Base-by-base conservation (phyloP, 2,888 invertebrate species). In the Pogonocherus hispidulus region DNA sequence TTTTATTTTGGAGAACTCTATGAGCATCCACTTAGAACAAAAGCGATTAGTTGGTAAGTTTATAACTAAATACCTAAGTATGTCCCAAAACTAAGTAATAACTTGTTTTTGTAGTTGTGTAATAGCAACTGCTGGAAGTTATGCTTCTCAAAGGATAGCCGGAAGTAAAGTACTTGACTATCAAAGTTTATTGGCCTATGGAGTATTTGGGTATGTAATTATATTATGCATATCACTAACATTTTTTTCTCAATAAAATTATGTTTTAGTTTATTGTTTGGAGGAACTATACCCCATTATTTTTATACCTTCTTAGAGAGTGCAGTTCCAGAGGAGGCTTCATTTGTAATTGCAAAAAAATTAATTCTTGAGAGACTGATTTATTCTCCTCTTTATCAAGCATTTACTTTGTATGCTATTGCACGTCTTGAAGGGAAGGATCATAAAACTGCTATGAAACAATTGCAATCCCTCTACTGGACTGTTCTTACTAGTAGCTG, bases 201-300 rank as follows among this genome's bases (percentile, higher is more conserved):
- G 90, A 44, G 82, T 92, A 8, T 94, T 91, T 87, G 94, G 94
- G 93, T 93, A 86, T 16, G 4, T 6, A 1, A 18, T 54, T 16
- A 8, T 6, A 16, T 27, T 32, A 54, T 9, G n/a, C n/a, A 14
- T 14, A 32, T n/a, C 9, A 46, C 1, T 18, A 5, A 14, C 14
- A 8, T 49, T 62, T 11, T 20, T 51, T 46, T 35, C 23, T 46
- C 16, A 22, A 46, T 49, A n/a, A 16, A 23, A 49, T 23, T 59
- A 23, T 41, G 46, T 73, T 84, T 47, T 84, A 93, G 94, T 54
- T 86, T 94, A 49, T 79, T 93, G n/a, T 94, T 94, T 84, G 94
- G 94, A 63, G 94, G 94, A 23, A 89, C 92, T 1, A 86, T 94
- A 2, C 94, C 94, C 0, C 94, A 94, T 84, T 93, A 90, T 80